These are phyloP conservation scores for Actias luna DNA, from an alignment of 2,888 invertebrate species.

Conservation along the genomic window DNA sequence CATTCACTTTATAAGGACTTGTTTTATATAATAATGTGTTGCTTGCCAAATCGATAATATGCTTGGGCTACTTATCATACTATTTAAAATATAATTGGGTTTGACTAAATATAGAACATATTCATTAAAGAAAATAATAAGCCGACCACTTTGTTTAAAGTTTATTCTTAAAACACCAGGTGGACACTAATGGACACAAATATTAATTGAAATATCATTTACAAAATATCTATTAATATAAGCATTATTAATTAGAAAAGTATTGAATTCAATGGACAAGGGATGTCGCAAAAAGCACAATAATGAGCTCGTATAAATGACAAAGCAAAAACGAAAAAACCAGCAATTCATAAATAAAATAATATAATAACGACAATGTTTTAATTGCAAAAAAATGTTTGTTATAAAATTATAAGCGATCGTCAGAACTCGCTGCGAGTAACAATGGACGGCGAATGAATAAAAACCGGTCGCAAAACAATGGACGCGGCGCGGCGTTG, in stretches of 20 bases:
- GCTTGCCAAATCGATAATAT: too few species aligned
- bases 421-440: conserved; percentile 14
- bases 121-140: background rate
- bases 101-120: too few species aligned
- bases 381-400: conserved; percentile 36
- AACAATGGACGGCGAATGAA: conserved; percentile 40
- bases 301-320: conserved; percentile 25
- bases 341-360: conserved; percentile 27
- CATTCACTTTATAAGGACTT: too few species aligned
- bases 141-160: background rate
- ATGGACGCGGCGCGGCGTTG: conserved; percentile 66
- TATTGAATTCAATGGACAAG: conserved; percentile 6
- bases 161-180: background rate
- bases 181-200: background rate
- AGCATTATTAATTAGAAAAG: background rate
- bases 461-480: conserved; percentile 70
- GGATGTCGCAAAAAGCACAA: conserved; percentile 23
- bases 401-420: conserved; percentile 39
- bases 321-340: conserved; percentile 27
- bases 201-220: conserved; percentile 5
- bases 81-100: too few species aligned
- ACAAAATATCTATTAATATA: conserved; percentile 4
- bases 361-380: conserved; percentile 39
- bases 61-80: too few species aligned
- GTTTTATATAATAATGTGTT: too few species aligned